phyloP scores from a whole-genome alignment of 2,113 vertebrate species.

The Meleagris gallopavo region DNA sequence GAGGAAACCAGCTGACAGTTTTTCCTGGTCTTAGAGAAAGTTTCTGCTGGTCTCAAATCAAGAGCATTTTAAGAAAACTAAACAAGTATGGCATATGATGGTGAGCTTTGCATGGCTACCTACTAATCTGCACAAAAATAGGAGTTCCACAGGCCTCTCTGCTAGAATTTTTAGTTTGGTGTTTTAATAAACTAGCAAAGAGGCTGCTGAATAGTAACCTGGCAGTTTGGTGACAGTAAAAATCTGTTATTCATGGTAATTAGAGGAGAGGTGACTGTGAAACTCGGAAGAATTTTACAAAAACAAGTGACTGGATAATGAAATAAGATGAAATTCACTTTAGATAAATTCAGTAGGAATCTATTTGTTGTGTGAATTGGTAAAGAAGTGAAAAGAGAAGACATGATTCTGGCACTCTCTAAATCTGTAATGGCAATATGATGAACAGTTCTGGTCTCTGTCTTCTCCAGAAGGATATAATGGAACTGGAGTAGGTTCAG shows the following conservation, averaged over 20 bases:
- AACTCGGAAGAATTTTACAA: neutral
- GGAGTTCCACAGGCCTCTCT: neutral
- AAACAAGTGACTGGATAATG: neutral
- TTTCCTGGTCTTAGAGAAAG: neutral
- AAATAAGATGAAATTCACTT: neutral
- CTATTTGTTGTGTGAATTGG: neutral
- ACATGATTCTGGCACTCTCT: accelerated
- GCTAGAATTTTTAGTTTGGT: neutral
- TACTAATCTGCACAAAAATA: neutral
- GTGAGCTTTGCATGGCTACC: neutral
- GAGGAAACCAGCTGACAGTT: neutral
- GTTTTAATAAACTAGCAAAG: neutral
- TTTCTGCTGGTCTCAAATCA: neutral
- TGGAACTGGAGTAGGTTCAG: neutral
- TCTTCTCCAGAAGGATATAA: neutral
- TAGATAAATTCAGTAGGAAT: neutral
- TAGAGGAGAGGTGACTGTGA: neutral
- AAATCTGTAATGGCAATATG: neutral
- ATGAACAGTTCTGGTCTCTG: neutral
- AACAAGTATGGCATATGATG: neutral
- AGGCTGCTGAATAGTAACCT: neutral
- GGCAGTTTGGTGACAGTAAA: neutral
- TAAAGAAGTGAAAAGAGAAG: neutral
- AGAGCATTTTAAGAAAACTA: neutral
- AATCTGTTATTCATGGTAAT: neutral